phyloP scores from a whole-genome alignment of 2,113 vertebrate species.

The Malurus cyaneus region DNA sequence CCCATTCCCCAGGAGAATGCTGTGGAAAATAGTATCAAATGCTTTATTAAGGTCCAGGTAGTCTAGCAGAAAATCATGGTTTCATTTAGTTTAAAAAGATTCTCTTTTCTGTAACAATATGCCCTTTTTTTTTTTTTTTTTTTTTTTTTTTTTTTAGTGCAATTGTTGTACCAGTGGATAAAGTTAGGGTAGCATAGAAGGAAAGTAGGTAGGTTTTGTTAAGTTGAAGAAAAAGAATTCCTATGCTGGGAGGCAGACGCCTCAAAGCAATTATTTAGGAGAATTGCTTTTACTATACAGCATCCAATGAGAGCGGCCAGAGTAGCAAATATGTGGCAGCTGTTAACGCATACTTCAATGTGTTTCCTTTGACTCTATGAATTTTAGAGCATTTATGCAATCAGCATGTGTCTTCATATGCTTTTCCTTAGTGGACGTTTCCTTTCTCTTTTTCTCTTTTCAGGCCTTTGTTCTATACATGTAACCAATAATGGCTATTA shows the following conservation, averaged over 20 bases:
- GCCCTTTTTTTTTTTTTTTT: accelerated
- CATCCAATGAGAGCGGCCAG: not conserved
- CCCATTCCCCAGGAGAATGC: not conserved
- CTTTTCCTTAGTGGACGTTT: not conserved
- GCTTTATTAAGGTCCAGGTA: not conserved
- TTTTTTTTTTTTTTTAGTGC: not conserved
- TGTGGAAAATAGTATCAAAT: not conserved
- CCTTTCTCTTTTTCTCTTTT: not conserved
- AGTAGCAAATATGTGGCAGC: not conserved
- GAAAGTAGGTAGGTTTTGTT: not conserved
- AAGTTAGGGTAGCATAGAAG: not conserved
- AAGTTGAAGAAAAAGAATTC: not conserved
- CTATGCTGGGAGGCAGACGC: not conserved
- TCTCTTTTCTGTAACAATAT: not conserved
- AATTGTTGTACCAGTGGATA: not conserved
- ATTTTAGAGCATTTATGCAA: not conserved
- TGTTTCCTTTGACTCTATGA: not conserved
- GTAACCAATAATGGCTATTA: not conserved
- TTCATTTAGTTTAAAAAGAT: not conserved
- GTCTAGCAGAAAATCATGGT: not conserved
- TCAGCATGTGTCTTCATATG: not conserved
- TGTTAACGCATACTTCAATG: not conserved
- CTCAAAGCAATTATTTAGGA: not conserved
- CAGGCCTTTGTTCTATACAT: not conserved
- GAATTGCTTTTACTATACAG: not conserved